Base-by-base conservation (phyloP, 2,888 invertebrate species). In the Pyrrhia umbra region DNA sequence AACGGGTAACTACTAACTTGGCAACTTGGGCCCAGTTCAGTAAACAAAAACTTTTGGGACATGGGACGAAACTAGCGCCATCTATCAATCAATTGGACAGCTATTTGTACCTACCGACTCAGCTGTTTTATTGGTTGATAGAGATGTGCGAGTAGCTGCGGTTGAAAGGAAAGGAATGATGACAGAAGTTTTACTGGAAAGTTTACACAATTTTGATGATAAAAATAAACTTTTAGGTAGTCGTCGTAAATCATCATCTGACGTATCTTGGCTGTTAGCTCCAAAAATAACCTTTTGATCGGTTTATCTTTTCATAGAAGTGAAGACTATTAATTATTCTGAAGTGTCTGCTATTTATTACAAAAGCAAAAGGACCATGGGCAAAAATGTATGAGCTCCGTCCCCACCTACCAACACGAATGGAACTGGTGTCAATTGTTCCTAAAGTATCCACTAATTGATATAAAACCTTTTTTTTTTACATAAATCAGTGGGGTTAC, bases 31-130 rank as follows among this genome's bases (percentile, higher is more conserved):
- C 59, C 52, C 70, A 74, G 83, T 80, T 73, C 70, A 66, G 84
- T 84, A 88, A 88, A 89, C 90, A 91, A 90, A 90, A 92, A 90
- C 77, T 90, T 89, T 81, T 46, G 79, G 82, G 85, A 82, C 82
- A 82, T 78, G 79, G 75, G 80, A 77, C 75, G 69, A 70, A 86
- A 87, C 86, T 83, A 83, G 82, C 73, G 79, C 75, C 89, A 88
- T 91, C 89, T 78, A 91, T 91, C 90, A 91, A 90, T 91, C 90
- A 85, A 64, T 58, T 58, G 51, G 83, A 83, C 84, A 75, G 80
- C 69, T 73, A 82, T 87, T 85, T 84, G 85, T 85, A 82, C 76
- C 68, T 80, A 82, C 21, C 57, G 71, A 71, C 73, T 71, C 69
- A 73, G 78, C 68, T 74, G 68, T 45, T 42, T 23, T 34, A 67